phyloP scores from a whole-genome alignment of 1,140 invertebrate species.

The Cydia pomonella region DNA sequence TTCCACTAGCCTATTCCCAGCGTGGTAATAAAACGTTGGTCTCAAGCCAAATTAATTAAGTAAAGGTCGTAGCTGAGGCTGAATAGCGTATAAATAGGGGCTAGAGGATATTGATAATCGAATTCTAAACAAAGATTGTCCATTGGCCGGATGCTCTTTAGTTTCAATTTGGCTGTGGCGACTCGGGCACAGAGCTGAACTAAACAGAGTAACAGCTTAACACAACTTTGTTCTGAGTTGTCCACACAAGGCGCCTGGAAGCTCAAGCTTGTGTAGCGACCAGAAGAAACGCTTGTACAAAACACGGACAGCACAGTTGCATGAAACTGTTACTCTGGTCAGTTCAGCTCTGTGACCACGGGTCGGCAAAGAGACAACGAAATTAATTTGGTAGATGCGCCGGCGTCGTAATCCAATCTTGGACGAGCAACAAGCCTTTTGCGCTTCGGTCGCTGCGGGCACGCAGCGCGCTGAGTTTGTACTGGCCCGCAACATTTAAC shows the following conservation, averaged over 20 bases:
- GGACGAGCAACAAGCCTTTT: constrained; percentile 24
- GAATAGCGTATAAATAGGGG: constrained; percentile 25
- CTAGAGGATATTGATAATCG: constrained; percentile 60
- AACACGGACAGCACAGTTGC: background rate
- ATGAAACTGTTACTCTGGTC: background rate
- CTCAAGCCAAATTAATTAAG: constrained; percentile 30
- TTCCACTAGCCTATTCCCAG: constrained; percentile 17
- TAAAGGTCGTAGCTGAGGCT: constrained; percentile 17
- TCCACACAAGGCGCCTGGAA: no score
- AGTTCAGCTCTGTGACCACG: constrained; percentile 32
- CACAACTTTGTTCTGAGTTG: background rate
- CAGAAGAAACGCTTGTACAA: no score
- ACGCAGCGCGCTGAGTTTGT: constrained; percentile 8
- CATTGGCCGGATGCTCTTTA: constrained; percentile 63
- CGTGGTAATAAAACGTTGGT: constrained; percentile 15
- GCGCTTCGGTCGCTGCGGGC: constrained; percentile 14
- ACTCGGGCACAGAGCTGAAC: constrained; percentile 32
- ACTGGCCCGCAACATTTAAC: background rate
- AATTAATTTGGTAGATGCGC: constrained; percentile 74
- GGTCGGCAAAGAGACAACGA: constrained; percentile 74
- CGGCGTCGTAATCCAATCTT: constrained; percentile 68
- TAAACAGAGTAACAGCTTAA: background rate
- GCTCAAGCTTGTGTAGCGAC: no score
- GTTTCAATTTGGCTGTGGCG: constrained; percentile 46
- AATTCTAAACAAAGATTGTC: constrained; percentile 64